These are phyloP conservation scores for Zelleria hepariella DNA, from an alignment of 2,888 invertebrate genomes.

Conservation along the genomic window DNA sequence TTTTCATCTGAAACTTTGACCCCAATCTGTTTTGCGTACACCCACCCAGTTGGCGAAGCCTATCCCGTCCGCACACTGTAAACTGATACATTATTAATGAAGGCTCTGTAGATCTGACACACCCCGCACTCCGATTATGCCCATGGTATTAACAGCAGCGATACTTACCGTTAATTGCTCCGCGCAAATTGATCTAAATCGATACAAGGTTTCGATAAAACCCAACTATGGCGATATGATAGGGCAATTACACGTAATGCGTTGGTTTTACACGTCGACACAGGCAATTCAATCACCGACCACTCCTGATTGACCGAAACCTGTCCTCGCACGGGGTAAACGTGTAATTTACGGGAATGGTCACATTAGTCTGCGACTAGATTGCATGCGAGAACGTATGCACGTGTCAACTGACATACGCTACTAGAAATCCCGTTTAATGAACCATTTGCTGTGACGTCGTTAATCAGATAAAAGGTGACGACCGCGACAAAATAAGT, in stretches of 20 bases:
- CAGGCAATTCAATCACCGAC: slow-evolving; percentile 8
- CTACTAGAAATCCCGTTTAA: too few relatives aligned
- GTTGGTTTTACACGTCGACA: slow-evolving; percentile 31
- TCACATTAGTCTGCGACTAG: not conserved
- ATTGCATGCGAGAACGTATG: not conserved
- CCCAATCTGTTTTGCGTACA: not conserved
- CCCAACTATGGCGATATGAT: slow-evolving; percentile 19
- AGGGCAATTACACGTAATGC: slow-evolving; percentile 26
- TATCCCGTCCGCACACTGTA: slow-evolving; percentile 18
- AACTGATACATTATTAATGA: slow-evolving; percentile 30
- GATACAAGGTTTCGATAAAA: slow-evolving; percentile 20
- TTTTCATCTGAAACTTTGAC: not conserved
- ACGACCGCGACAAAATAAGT: too few relatives aligned
- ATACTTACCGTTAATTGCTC: slow-evolving; percentile 22
- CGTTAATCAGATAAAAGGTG: too few relatives aligned
- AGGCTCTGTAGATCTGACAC: slow-evolving; percentile 18
- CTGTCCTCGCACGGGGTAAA: slow-evolving; percentile 31
- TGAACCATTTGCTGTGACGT: too few relatives aligned
- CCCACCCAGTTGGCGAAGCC: slow-evolving; percentile 13
- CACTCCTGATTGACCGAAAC: slow-evolving; percentile 15
- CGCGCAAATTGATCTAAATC: slow-evolving; percentile 17
- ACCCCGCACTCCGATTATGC: slow-evolving; percentile 17
- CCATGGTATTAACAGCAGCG: slow-evolving; percentile 18
- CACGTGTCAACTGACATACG: not conserved
- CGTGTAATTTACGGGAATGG: slow-evolving; percentile 13